These are phyloP conservation scores for Emberiza fucata DNA, from an alignment of 2,113 vertebrate species.

Conservation along the genomic window DNA sequence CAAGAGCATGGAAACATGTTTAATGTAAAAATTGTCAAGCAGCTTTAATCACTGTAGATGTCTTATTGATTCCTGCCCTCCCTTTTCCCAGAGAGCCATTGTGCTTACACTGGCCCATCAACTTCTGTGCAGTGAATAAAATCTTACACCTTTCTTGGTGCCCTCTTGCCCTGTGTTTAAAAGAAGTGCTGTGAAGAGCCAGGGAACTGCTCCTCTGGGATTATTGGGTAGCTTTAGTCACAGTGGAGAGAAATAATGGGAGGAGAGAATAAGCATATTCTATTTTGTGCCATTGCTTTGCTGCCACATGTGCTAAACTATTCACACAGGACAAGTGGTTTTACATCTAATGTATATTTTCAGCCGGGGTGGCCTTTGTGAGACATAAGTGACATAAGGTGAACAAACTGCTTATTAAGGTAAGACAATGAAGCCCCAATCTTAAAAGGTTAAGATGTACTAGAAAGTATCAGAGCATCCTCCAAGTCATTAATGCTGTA, in stretches of 20 bases:
- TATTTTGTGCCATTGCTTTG: not conserved
- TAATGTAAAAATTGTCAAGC: conserved; percentile 67
- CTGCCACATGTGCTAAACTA: not conserved
- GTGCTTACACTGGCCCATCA: not conserved
- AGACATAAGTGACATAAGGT: conserved; percentile 72
- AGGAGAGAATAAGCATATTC: not conserved
- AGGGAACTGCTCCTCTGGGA: not conserved
- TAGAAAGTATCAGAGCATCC: conserved; percentile 73
- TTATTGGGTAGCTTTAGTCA: not conserved
- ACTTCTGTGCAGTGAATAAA: conserved; percentile 38
- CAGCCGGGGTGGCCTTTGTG: conserved; percentile 67
- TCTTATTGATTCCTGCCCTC: conserved; percentile 31
- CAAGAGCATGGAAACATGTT: conserved; percentile 45
- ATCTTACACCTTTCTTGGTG: not conserved
- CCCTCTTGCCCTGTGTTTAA: not conserved
- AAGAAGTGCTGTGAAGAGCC: not conserved
- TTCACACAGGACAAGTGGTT: not conserved
- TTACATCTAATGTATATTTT: conserved; percentile 56
- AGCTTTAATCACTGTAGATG: conserved; percentile 68
- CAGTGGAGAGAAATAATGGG: not conserved
- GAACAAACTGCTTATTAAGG: conserved; percentile 83
- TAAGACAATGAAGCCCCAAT: conserved; percentile 77
- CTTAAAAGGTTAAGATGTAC: conserved; percentile 81
- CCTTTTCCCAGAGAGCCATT: not conserved
- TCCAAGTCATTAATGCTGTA: conserved; percentile 74